Evolutionary conservation across 2,888 invertebrate species (phyloP), one percentile per base, ranked within the genome.

Genomic region (Pterostichus madidus): DNA sequence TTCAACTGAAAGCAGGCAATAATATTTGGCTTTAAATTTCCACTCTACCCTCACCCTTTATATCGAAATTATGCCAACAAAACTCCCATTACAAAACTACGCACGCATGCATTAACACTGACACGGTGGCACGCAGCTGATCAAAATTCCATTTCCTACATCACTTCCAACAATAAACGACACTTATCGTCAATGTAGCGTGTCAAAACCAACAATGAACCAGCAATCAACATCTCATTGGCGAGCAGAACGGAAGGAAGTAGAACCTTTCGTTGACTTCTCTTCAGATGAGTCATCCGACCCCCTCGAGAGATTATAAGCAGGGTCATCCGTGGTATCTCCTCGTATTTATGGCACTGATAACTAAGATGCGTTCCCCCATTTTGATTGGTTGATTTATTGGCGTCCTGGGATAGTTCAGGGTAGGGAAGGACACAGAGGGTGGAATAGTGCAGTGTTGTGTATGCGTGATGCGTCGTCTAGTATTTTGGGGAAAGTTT

Each of bases 351-450:
- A 87, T 86, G 86, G 86, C 86, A 86, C 87, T 86, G 88, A 88
- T 88, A 88, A 88, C 87, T 87, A 87, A 64, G 64, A 64, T 64
- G 75, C 75, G 75, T 24, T 35, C 32, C 88, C 87, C 86, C 87
- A n/a, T 49, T 31, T 49, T 75, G 87, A 87, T 88, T 86, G 85
- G 85, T 24, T 88, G 88, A 88, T 88, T 88, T 88, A 88, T 88
- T 85, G 86, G 85, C 84, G 85, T 84, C 88, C 78, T 82, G 88
- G 88, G 88, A 85, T 83, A 59, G 52, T 52, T 52, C 59, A 13
- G 24, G 59, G 39, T 39, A 8, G 59, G 59, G 17, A 24, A 52
- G 75, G 31, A 85, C 83, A 52, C 31, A 2, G 8, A 31, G 32
- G 64, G 64, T 31, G 64, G 64, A 10, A 11, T 31, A 35, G 35